Conservation (phyloP, 2,797 vertebrate species). For the Fistularia commersonii region DNA sequence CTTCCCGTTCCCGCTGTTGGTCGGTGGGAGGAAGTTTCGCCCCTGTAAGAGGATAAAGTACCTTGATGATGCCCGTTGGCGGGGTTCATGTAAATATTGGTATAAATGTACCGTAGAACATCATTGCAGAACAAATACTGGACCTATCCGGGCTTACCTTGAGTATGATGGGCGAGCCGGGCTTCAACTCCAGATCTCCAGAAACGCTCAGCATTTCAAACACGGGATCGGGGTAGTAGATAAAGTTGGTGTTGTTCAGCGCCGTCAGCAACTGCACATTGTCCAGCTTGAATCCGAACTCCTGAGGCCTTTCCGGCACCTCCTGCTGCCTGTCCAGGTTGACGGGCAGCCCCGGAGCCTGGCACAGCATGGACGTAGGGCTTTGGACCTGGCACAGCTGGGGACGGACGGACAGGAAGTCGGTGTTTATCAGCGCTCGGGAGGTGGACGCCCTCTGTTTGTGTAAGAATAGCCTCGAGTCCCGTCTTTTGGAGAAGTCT, state of each 20-base stretch:
- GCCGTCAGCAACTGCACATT: constrained; percentile 88
- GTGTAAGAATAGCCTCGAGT: too few species aligned
- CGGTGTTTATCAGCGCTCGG: neutral
- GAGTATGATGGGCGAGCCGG: constrained; percentile 94
- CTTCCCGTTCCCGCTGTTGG: constrained; percentile 89
- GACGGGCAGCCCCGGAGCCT: constrained; percentile 86
- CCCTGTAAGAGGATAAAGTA: constrained; percentile 73
- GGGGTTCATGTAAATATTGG: too few species aligned
- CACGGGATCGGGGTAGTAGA: constrained; percentile 93
- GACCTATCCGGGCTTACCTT: constrained; percentile 75
- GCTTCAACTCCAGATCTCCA: constrained; percentile 92
- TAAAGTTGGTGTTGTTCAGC: constrained; percentile 92
- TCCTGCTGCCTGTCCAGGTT: constrained; percentile 79
- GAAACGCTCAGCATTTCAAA: constrained; percentile 89
- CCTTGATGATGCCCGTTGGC: too few species aligned
- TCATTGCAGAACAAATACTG: neutral
- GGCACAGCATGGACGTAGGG: constrained; percentile 89
- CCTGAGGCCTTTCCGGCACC: constrained; percentile 83
- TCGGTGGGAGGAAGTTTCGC: constrained; percentile 90
- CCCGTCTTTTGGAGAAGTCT: neutral
- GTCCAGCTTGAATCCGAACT: constrained; percentile 96
- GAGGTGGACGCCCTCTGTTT: too few species aligned
- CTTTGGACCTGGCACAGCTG: constrained; percentile 91
- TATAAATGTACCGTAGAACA: neutral
- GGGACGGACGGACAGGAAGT: constrained; percentile 6